These are phyloP conservation scores for Palythoa grandis DNA, from an alignment of 92 coral and sea anemone species.

Conservation along the genomic window DNA sequence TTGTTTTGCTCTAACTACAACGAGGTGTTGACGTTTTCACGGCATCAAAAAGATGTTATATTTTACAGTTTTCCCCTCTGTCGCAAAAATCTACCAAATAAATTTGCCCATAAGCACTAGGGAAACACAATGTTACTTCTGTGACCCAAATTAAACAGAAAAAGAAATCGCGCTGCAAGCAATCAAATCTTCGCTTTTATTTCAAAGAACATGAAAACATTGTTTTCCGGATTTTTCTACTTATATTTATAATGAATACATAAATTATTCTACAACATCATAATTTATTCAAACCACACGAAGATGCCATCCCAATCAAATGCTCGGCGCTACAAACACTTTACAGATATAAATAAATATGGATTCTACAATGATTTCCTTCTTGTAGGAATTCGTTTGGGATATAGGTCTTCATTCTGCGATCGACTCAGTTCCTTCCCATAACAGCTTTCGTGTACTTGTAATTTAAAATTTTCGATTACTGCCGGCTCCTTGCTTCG, in stretches of 20 bases:
- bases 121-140: not conserved
- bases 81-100: not conserved
- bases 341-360: not conserved
- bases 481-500: constrained; percentile 91
- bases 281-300: constrained; percentile 28
- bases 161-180: not conserved
- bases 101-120: not conserved
- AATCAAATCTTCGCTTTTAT: not conserved
- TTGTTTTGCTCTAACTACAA: not conserved
- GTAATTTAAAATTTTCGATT: constrained; percentile 74
- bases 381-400: constrained; percentile 10
- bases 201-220: not conserved
- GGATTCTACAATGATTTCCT: constrained; percentile 34
- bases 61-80: not conserved
- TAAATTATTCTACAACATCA: not conserved
- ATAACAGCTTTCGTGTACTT: constrained; percentile 64
- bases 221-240: constrained; percentile 4
- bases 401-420: constrained; percentile 48
- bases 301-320: not conserved
- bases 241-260: not conserved
- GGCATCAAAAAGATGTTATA: not conserved
- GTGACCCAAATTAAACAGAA: not conserved
- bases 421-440: constrained; percentile 74
- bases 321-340: not conserved
- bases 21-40: not conserved